These are phyloP conservation scores for Glossophaga mutica DNA, from an alignment of 2,797 vertebrate genomes.

Conservation along the genomic window DNA sequence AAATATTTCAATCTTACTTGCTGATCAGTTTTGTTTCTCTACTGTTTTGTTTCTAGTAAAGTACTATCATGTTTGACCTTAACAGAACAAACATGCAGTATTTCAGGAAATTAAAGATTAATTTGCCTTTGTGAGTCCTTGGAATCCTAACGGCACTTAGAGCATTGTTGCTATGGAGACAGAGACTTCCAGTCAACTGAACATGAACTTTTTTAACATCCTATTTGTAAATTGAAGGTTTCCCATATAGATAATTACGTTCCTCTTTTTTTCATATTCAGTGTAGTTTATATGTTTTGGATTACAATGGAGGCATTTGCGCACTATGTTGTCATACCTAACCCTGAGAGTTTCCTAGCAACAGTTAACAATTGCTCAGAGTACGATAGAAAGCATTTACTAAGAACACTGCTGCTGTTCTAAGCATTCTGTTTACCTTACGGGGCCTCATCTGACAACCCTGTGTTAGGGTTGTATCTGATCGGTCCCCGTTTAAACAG, in stretches of 20 bases:
- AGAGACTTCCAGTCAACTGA: not conserved
- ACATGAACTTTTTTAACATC: not conserved
- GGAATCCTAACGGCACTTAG: not conserved
- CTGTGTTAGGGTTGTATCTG: not conserved
- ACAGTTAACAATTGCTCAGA: accelerated
- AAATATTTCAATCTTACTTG: not conserved
- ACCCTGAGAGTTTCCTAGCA: not conserved
- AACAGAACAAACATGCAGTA: not conserved
- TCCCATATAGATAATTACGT: not conserved
- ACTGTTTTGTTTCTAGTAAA: not conserved
- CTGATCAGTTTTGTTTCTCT: not conserved
- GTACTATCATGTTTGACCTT: not conserved
- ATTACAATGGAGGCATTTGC: not conserved
- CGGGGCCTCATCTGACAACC: not conserved
- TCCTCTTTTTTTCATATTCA: not conserved
- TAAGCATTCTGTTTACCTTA: not conserved
- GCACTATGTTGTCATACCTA: not conserved
- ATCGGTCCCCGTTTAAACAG: not conserved
- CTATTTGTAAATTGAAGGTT: not conserved
- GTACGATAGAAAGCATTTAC: not conserved
- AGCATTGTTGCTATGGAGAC: not conserved
- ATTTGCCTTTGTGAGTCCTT: not conserved
- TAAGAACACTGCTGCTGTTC: not conserved
- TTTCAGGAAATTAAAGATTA: not conserved
- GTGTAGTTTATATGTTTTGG: not conserved